Percentiles rank a stretch among this genome's conserved stretches.
Evolutionary conservation across 2,797 vertebrate species (phyloP).

Genomic region (Sylvilagus floridanus): DNA sequence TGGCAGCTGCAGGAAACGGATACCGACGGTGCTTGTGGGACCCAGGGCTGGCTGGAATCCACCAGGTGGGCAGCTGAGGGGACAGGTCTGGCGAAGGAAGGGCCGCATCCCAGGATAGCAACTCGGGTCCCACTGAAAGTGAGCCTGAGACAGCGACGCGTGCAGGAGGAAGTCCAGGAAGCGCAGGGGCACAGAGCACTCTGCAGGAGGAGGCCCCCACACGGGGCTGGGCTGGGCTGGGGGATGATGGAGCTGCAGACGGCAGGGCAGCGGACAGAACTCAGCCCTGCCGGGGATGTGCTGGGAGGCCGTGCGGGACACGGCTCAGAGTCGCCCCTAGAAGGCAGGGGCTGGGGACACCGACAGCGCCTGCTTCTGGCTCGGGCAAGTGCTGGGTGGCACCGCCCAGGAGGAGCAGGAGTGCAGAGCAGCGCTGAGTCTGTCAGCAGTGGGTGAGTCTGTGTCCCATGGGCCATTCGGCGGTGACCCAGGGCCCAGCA

Average conservation of each 20-base stretch:
- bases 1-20: not conserved
- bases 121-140: not conserved
- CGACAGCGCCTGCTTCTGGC: too few species aligned
- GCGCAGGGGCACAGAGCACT: not conserved
- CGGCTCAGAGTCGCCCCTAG: not conserved
- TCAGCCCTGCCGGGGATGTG: not conserved
- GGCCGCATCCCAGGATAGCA: not conserved
- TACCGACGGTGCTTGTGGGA: too few species aligned
- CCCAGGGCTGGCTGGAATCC: not conserved
- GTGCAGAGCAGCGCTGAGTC: rapidly evolving
- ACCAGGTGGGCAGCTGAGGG: too few species aligned
- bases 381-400: not conserved
- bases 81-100: not conserved
- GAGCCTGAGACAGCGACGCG: not conserved
- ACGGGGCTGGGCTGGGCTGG: too few species aligned
- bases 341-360: not conserved
- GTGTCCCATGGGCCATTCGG: rapidly evolving
- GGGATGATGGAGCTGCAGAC: not conserved
- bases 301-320: rapidly evolving
- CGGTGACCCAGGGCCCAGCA: not conserved
- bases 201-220: not conserved
- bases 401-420: not conserved
- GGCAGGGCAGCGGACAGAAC: rapidly evolving
- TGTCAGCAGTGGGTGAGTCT: not conserved
- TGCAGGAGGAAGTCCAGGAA: not conserved